Base-by-base conservation (phyloP, 2,888 invertebrate species). In the Amiota minor region DNA sequence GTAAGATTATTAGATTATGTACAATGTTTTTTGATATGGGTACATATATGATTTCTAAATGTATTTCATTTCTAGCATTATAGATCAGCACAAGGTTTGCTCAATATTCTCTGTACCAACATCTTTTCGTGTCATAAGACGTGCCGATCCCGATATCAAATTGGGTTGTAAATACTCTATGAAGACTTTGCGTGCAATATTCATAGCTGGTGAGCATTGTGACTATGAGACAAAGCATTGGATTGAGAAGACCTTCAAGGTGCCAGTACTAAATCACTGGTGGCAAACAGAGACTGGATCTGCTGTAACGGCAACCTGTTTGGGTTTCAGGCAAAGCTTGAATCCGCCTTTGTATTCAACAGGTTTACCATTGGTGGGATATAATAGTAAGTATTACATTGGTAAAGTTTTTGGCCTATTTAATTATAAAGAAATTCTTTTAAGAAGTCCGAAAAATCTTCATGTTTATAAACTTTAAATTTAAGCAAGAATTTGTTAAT, bases 221-320 rank as follows among this genome's bases (percentile, higher is more conserved):
- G 98, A 98, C 87, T 93, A 95, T 79, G 97, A 97, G 85, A 97
- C 98, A 0, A 94, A 96, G 91, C 85, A 90, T 9, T 96, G 96
- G 96, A 93, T 94, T 8, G 93, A 93, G 84, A 91, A 91, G 74
- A 91, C 91, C 9, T 94, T 96, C 84, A 91, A 93, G 73, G 94
- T 94, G 10, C 95, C 96, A 0, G 92, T 97, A 3, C 89, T 97
- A 71, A 98, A 98, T 89, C 96, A 98, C 89, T 98, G 97, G 97
- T 98, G 98, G 98, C 98, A 98, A 91, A 98, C 98, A 1, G 98
- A 98, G 90, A 95, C 96, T 0, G 98, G 98, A 0, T 96, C 96
- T 75, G 94, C 97, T 0, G 95, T 98, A 73, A 96, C 97, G 0
- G 95, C 96, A 0, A 93, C 95, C 0, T 96, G 96, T 85, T 86